phyloP scores from a whole-genome alignment of 2,888 invertebrate genomes.

The Drosophila kuntzei region DNA sequence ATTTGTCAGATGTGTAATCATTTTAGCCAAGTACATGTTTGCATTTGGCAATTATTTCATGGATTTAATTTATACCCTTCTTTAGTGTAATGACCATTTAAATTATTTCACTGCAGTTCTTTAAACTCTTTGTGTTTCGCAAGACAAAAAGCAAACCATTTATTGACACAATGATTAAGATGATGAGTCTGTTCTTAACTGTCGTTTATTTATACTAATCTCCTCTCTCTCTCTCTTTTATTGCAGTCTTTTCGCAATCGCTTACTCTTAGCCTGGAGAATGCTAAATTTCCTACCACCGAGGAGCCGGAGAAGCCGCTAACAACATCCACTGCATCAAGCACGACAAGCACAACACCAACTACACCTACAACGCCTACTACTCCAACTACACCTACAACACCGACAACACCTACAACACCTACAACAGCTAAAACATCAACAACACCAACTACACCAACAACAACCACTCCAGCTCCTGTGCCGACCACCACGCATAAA shows the following conservation, averaged over 20 bases:
- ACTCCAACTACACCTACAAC: constrained; percentile 56
- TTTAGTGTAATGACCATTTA: background rate
- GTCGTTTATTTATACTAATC: background rate
- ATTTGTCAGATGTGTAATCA: background rate
- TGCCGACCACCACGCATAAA: constrained; percentile 77
- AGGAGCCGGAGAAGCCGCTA: constrained; percentile 10
- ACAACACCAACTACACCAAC: constrained; percentile 43
- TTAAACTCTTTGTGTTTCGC: constrained; percentile 1
- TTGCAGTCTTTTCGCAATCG: constrained; percentile 54
- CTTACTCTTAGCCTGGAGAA: constrained; percentile 28
- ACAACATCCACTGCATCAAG: constrained; percentile 57
- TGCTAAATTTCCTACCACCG: constrained; percentile 30
- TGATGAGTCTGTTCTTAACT: background rate
- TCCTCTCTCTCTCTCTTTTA: background rate
- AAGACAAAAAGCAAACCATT: background rate
- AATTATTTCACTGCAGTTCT: background rate
- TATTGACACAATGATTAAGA: constrained; percentile 21
- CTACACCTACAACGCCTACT: constrained; percentile 61
- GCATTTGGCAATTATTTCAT: background rate
- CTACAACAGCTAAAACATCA: constrained; percentile 22
- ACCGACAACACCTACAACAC: constrained; percentile 31
- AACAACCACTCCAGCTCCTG: constrained; percentile 75
- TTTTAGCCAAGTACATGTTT: background rate
- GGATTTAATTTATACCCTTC: background rate
- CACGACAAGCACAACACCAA: constrained; percentile 21